Base-by-base conservation (phyloP, 2,113 vertebrate species). In the Daboia siamensis region DNA sequence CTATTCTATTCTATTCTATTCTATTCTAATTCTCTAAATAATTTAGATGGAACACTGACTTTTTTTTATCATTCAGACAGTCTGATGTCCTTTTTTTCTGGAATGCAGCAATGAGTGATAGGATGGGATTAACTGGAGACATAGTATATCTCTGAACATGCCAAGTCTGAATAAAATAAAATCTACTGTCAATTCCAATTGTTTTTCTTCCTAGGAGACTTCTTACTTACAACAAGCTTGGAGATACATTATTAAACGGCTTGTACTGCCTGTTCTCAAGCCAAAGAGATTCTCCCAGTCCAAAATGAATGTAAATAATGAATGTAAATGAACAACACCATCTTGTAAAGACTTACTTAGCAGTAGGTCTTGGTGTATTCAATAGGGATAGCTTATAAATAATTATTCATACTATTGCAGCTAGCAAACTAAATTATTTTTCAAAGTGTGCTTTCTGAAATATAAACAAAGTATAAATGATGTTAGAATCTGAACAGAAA, bases 41-140 rank as follows among this genome's bases (percentile, higher is more conserved):
- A 95, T 85, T 90, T 87, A 92, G 92, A 90, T 91, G n/a, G 90
- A 94, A 55, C 91, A 88, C 59, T 74, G 74, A 84, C 5, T 11
- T 92, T 94, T 94, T 94, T 90, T 90, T 95, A 91, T 94, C 93
- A 93, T 90, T 74, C 20, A 84, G 90, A 86, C 44, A 57, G 44
- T 94, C 90, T 88, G 56, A 93, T 89, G 92, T 29, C 23, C 15
- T 56, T 1, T 59, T 61, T 57, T 91, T 89, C 56, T 93, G 94
- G 94, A 92, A 91, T 90, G 69, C 0, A 0, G 57, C 0, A 0
- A 52, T 88, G 26, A 92, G 90, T 90, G 86, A 93, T 90, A 90
- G 94, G 24, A 90, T 94, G 54, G 55, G 59, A 86, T 88, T 93
- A 93, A 95, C 8, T 94, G 92, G 92, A 87, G 89, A 80, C 51